phyloP scores from a whole-genome alignment of 2,888 invertebrate genomes.

The Brachyopa scutellaris region DNA sequence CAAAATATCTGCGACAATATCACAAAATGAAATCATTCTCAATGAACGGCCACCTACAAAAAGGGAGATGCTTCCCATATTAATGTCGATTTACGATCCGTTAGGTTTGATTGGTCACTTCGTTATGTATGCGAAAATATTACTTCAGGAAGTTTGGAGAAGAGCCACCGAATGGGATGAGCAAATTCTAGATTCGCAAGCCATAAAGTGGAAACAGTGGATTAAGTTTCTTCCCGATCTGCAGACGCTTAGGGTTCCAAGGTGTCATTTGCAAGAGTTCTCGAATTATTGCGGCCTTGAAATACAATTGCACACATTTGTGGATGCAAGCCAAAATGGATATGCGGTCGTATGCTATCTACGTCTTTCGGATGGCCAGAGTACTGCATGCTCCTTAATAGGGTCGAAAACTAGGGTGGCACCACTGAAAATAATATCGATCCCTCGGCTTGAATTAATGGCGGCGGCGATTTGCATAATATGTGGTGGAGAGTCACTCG shows the following conservation, averaged over 20 bases:
- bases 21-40: constrained; percentile 32
- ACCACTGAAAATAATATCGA: constrained; percentile 56
- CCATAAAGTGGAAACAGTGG: constrained; percentile 18
- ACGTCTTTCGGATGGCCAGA: neutral
- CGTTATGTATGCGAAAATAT: constrained; percentile 35
- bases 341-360: neutral
- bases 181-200: neutral
- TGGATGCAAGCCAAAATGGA: constrained; percentile 11
- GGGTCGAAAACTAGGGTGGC: constrained; percentile 59
- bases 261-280: neutral
- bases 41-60: constrained; percentile 35
- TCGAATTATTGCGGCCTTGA: neutral
- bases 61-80: constrained; percentile 23
- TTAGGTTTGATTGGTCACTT: constrained; percentile 42
- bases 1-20: constrained; percentile 32
- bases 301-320: constrained; percentile 23
- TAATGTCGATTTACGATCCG: constrained; percentile 50
- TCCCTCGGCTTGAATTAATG: constrained; percentile 55
- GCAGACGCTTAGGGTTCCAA: constrained; percentile 23
- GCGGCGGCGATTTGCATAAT: constrained; percentile 57
- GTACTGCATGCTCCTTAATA: constrained; percentile 14
- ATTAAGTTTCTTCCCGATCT: constrained; percentile 19
- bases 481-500: constrained; percentile 40
- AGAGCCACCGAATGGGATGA: constrained; percentile 27
- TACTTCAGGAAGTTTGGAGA: constrained; percentile 36